phyloP scores from a whole-genome alignment of 92 coral and sea anemone genomes.

The Desmophyllum pertusum region DNA sequence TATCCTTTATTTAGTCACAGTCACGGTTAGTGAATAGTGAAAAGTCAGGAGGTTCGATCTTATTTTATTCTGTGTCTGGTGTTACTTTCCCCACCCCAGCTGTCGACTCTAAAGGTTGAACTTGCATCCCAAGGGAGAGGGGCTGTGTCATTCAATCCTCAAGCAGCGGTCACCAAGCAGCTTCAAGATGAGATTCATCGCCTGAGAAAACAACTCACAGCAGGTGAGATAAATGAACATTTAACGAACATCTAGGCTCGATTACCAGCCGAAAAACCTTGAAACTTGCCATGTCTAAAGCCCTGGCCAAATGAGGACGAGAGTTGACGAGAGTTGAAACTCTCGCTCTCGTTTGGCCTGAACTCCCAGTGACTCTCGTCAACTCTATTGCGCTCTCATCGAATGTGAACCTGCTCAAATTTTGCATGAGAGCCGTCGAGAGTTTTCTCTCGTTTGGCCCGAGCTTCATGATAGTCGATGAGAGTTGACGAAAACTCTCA shows the following conservation, averaged over 20 bases:
- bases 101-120: slow-evolving; percentile 82
- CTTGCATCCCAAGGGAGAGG: slow-evolving; percentile 89
- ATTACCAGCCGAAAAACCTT: neutral
- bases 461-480: too few relatives aligned
- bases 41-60: neutral
- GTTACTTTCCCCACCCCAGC: slow-evolving; percentile 22
- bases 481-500: too few relatives aligned
- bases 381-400: too few relatives aligned
- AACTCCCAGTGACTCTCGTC: too few relatives aligned
- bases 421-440: too few relatives aligned
- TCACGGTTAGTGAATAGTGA: neutral
- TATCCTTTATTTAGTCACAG: neutral
- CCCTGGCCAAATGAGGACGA: too few relatives aligned
- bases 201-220: slow-evolving; percentile 51
- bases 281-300: neutral
- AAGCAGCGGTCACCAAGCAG: slow-evolving; percentile 63
- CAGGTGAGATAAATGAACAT: slow-evolving; percentile 32
- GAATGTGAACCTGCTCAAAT: too few relatives aligned
- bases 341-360: too few relatives aligned
- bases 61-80: neutral
- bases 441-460: too few relatives aligned
- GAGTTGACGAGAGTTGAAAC: too few relatives aligned
- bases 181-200: slow-evolving; percentile 76
- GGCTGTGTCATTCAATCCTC: slow-evolving; percentile 71
- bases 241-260: neutral